These are phyloP conservation scores for Aphaenogaster ashmeadi DNA, from an alignment of 1,140 invertebrate species.

Conservation along the genomic window DNA sequence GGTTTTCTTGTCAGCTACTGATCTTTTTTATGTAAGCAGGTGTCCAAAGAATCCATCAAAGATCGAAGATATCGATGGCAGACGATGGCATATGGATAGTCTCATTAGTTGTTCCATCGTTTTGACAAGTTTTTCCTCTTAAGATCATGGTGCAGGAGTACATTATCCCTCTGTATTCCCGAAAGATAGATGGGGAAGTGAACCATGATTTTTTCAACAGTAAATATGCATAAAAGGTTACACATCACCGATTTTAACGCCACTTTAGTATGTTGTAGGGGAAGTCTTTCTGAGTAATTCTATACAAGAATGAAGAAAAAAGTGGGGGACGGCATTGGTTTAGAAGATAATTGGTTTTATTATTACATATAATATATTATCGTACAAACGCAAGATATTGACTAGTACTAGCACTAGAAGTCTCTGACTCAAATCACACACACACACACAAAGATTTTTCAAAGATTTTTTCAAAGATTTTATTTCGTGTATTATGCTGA, in stretches of 20 bases:
- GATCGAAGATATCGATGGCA: slow-evolving; percentile 68
- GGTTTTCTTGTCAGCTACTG: neutral
- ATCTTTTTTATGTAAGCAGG: slow-evolving; percentile 49
- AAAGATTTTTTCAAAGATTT: neutral
- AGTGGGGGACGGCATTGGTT: no score
- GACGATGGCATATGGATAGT: slow-evolving; percentile 45
- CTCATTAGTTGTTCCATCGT: slow-evolving; percentile 25
- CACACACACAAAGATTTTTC: no score
- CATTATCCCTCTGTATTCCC: slow-evolving; percentile 1
- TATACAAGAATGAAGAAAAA: no score
- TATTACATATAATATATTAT: no score
- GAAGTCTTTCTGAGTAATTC: no score
- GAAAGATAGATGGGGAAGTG: slow-evolving; percentile 6
- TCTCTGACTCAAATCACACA: no score
- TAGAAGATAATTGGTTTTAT: no score
- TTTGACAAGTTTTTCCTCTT: slow-evolving; percentile 73
- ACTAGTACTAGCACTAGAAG: no score
- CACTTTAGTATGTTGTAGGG: no score
- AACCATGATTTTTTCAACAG: slow-evolving; percentile 2
- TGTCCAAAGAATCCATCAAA: slow-evolving; percentile 57
- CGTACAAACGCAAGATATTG: no score
- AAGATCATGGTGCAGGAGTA: slow-evolving; percentile 38
- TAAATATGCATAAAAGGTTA: no score
- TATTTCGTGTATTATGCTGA: neutral
- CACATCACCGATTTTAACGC: no score